Conservation (phyloP, 2,113 vertebrate species). For the Paralichthys olivaceus region DNA sequence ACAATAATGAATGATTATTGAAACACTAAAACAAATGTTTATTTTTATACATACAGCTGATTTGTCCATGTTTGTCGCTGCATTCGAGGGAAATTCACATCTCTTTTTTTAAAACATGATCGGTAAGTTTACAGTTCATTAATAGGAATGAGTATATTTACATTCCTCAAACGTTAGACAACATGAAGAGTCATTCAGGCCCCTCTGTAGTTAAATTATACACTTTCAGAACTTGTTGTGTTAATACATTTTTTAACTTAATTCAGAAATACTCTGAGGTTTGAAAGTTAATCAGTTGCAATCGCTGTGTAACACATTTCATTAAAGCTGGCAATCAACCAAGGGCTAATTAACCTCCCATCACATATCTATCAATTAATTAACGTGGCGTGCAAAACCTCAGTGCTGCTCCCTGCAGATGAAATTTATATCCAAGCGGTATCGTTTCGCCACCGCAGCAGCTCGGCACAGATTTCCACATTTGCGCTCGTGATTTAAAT, state of each 20-base stretch:
- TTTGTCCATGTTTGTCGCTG: too few relatives aligned
- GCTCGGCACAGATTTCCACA: background rate
- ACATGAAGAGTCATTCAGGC: background rate
- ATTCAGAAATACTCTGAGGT: background rate
- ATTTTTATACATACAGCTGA: too few relatives aligned
- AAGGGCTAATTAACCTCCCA: conserved; percentile 29
- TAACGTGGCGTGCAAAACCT: background rate
- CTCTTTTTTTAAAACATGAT: too few relatives aligned
- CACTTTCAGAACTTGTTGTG: background rate
- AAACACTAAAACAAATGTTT: too few relatives aligned
- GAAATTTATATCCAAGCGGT: background rate
- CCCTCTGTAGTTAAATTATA: background rate
- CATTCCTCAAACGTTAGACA: background rate
- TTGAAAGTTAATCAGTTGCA: conserved; percentile 8
- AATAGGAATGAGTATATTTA: background rate
- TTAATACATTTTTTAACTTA: background rate
- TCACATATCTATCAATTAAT: conserved; percentile 35
- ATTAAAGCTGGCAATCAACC: conserved; percentile 21
- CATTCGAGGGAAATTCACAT: too few relatives aligned
- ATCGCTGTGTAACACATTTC: conserved; percentile 1
- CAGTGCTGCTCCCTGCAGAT: background rate
- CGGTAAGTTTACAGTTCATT: too few relatives aligned
- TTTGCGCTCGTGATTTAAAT: background rate
- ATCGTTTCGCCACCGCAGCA: background rate
- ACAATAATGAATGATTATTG: too few relatives aligned